Base-by-base conservation (phyloP, 2,888 invertebrate genomes). In the Caenorhabditis sp. region DNA sequence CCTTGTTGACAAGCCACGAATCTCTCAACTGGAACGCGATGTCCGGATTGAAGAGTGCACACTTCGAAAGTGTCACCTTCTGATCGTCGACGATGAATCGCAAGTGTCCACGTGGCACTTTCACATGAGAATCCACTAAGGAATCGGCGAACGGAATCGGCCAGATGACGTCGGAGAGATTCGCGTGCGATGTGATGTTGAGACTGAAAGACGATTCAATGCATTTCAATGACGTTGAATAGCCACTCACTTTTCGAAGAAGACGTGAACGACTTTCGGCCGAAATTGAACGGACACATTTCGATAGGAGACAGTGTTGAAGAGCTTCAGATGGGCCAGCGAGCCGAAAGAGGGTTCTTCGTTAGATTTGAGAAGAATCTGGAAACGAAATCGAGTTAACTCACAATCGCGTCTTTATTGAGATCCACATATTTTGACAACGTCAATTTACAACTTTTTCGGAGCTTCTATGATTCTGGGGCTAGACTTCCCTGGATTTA, bases 251-350 rank as follows among this genome's bases (percentile, higher is more conserved):
- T 82, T 69, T 31, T 85, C 85, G 56, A 85, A 80, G 19, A 73
- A 63, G 16, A 86, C 73, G 31, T 83, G 84, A 24, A 87, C 82
- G 19, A 80, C 73, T 49, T 86, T 80, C 8, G 73, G 80, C 8
- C 84, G 84, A 61, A 89, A 89, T 22, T 84, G 83, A 26, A 89
- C 86, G 5, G 89, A 89, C 0, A 88, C 74, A 59, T 89, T 89
- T 2, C 81, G 66, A 58, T 88, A 89, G 14, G 84, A 82, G 10
- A 89, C 73, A 14, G 75, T 74, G 56, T 86, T 85, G 54, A 80
- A 61, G 28, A 87, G 63, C 64, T 89, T 86, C 41, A 89, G 51
- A 35, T 81, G 56, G 28, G 86, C 87, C 19, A 89, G 54, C 1
- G 86, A 80, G 56, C 81, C 82, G 70, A 87, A 85, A 4, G 70